Evolutionary conservation across 2,888 invertebrate species (phyloP).

Genomic region (Petrolisthes cinctipes): DNA sequence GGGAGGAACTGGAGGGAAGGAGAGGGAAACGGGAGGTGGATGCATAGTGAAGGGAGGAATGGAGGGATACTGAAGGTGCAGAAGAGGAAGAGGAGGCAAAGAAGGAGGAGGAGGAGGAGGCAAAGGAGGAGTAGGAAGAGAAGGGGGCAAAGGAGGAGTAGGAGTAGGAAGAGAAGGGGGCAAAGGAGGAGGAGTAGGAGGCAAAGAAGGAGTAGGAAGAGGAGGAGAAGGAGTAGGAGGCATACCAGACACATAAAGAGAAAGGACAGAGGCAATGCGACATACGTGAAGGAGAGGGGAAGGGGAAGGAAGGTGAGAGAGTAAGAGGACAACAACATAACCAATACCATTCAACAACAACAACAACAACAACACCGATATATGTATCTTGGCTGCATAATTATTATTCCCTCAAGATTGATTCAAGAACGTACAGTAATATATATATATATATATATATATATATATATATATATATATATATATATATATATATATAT

Average conservation of each 20-base stretch:
- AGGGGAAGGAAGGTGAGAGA: not conserved
- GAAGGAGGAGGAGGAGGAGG: not conserved
- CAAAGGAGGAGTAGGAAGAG: not conserved
- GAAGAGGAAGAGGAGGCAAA: not conserved
- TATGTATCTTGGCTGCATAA: not conserved
- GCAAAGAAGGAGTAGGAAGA: not conserved
- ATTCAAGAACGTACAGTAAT: not conserved
- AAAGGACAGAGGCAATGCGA: too few relatives aligned
- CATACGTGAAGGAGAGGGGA: not conserved
- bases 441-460: constrained; percentile 36
- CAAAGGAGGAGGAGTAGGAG: not conserved
- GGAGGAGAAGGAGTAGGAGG: not conserved
- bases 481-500: constrained; percentile 38
- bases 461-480: constrained; percentile 39
- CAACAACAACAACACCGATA: too few relatives aligned
- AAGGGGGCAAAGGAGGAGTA: not conserved
- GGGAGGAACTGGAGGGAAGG: not conserved
- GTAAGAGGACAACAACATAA: too few relatives aligned
- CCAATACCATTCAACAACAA: too few relatives aligned
- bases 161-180: not conserved
- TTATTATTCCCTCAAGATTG: not conserved
- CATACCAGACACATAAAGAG: too few relatives aligned
- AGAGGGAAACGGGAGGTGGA: not conserved
- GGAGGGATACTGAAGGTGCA: too few relatives aligned
- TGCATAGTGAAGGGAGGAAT: not conserved